Base-by-base conservation (phyloP, 2,797 vertebrate species). In the Heteromormyrus szaboi region DNA sequence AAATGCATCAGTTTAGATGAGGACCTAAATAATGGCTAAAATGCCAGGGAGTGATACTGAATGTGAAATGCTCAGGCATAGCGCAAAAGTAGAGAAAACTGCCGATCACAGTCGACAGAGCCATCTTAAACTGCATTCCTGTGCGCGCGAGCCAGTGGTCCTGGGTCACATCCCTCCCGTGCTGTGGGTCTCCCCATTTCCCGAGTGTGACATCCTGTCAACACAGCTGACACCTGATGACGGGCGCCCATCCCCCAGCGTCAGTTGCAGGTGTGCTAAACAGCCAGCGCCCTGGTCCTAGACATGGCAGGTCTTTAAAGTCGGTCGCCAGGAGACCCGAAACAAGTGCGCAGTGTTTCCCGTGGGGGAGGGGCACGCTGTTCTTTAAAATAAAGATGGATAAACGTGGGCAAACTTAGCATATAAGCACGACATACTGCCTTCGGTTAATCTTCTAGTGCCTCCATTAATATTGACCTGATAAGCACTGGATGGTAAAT, bases 321-420 rank as follows among this genome's bases (percentile, higher is more conserved):
- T 79, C 72, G 29, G 72, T 22, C 76, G 6, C 37, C 76, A 46
- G 19, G 79, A 46, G 79, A 83, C 83, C 46, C 83, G 14, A 85
- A 85, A 48, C n/a, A 85, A 85, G 83, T 25, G 83, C 83, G 83
- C 83, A 50, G 44, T 46, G 79, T 51, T 85, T 51, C 46, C 44
- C 33, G 33, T 76, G 68, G 68, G 68, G 33, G 68, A 76, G 33
- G 68, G 33, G 68, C 68, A 17, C 33, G 33, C 14, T 7, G 14
- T 6, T 76, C 68, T 76, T 37, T 7, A 76, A 76, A 76, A 37
- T 17, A 41, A 76, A 6, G 29, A 76, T 17, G 33, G 14, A 76
- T 37, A 41, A 37, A 76, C 68, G 33, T 41, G 33, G 33, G 68
- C 33, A 76, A 72, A 37, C 33, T 76, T 41, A 37, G 12, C 68